Conservation (phyloP, 2,797 vertebrate genomes). For the Hydrophis major region DNA sequence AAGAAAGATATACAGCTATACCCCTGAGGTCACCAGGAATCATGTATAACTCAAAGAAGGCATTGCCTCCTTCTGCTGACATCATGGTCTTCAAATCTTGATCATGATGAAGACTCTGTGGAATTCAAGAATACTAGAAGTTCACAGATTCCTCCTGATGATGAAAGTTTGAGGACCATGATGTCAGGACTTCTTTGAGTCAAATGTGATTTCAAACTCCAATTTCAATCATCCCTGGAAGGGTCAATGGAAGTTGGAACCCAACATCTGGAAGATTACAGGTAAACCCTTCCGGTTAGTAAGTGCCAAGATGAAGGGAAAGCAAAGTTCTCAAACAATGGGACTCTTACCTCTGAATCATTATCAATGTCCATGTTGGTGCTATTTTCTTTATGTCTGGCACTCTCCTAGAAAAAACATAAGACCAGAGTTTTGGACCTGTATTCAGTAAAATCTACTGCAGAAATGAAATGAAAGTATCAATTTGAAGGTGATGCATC, state of each 20-base stretch:
- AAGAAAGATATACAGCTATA: neutral
- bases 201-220: neutral
- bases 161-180: neutral
- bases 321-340: neutral
- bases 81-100: neutral
- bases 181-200: neutral
- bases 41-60: neutral
- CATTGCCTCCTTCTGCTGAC: neutral
- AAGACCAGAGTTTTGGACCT: neutral
- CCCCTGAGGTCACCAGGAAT: neutral
- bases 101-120: neutral
- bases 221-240: neutral
- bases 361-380: neutral
- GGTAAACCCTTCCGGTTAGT: neutral
- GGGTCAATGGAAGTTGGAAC: neutral
- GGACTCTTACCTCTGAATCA: slow-evolving; percentile 9
- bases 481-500: neutral
- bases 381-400: neutral
- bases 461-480: neutral
- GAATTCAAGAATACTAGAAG: neutral
- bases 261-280: neutral
- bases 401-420: neutral
- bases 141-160: neutral
- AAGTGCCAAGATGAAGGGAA: too few relatives aligned
- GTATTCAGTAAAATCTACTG: neutral